Conservation (phyloP, 2,113 vertebrate species). For the Siniperca chuatsi region DNA sequence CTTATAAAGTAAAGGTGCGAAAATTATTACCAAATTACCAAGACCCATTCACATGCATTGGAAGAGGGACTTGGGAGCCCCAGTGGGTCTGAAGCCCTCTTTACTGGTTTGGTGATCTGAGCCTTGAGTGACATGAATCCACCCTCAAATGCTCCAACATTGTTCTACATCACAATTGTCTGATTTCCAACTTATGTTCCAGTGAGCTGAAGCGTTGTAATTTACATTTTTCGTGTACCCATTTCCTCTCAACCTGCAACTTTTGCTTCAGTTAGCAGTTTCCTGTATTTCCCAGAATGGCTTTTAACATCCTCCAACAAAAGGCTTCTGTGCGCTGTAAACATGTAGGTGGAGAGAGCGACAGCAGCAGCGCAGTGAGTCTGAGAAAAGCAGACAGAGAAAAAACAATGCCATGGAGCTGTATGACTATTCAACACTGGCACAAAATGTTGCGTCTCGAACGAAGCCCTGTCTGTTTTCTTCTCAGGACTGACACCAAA, state of each 20-base stretch:
- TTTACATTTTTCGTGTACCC: constrained; percentile 37
- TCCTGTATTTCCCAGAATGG: constrained; percentile 57
- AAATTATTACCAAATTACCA: neutral
- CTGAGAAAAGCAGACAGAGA: constrained; percentile 12
- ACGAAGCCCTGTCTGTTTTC: neutral
- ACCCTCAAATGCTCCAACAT: neutral
- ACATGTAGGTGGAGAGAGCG: constrained; percentile 57
- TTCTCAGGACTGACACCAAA: neutral
- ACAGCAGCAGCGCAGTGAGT: constrained; percentile 28
- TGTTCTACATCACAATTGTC: constrained; percentile 27
- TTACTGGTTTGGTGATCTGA: constrained; percentile 1
- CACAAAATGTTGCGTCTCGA: constrained; percentile 1
- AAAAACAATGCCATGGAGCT: constrained; percentile 11
- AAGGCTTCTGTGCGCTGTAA: constrained; percentile 56
- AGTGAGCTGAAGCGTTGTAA: constrained; percentile 19
- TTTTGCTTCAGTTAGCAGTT: constrained; percentile 53
- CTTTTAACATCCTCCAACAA: constrained; percentile 61
- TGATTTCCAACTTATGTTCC: constrained; percentile 37
- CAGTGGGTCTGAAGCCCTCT: neutral
- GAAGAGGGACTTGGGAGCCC: neutral
- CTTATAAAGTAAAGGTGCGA: neutral
- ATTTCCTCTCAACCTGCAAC: constrained; percentile 43
- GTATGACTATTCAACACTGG: constrained; percentile 15
- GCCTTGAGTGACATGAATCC: neutral
- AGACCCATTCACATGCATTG: neutral